Evolutionary conservation across 2,113 vertebrate genomes (phyloP), one percentile per base, ranked within the genome.

Genomic region (Rhizomys pruinosus): DNA sequence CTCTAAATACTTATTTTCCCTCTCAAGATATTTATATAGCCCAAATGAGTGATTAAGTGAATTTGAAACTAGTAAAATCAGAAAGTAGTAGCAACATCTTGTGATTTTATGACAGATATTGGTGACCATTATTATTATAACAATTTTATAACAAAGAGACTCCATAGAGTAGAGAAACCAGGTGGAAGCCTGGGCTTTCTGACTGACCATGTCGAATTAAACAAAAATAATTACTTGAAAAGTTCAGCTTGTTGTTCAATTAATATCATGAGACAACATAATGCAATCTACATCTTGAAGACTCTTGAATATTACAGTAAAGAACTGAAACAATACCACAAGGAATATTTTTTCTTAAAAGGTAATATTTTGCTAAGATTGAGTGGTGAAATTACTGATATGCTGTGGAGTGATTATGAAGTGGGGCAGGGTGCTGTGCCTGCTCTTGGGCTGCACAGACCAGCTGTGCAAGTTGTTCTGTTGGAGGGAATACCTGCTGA

Each of bases 381-480:
- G 85, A 84, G 97, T 95, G 23, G 13, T 92, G 93, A 96, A 96
- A 96, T 95, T 74, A 92, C 96, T 97, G 97, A 95, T 97, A 61
- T 68, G 93, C 95, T 74, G 88, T 71, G 88, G 97, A 97, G 92
- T 98, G 98, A 98, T 98, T 98, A 96, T 98, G 97, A 98, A 98
- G 98, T 98, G 98, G 98, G 97, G 97, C 97, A 96, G 44, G 94
- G 98, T 97, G 98, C 96, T 97, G 97, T 96, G 98, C 63, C 96
- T 96, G 95, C 96, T 90, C 97, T 97, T 97, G 98, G 96, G 95
- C 97, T 96, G 97, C 93, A 66, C 97, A 97, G 93, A 96, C 98
- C 97, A 98, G 97, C 98, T 98, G 98, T 96, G 98, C 96, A 89
- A 90, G 98, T 97, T 97, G 96, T 97, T 98, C 97, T 97, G 96